Evolutionary conservation across 1,140 invertebrate species (phyloP).

Genomic region (Pseudomyrmex cubaensis): DNA sequence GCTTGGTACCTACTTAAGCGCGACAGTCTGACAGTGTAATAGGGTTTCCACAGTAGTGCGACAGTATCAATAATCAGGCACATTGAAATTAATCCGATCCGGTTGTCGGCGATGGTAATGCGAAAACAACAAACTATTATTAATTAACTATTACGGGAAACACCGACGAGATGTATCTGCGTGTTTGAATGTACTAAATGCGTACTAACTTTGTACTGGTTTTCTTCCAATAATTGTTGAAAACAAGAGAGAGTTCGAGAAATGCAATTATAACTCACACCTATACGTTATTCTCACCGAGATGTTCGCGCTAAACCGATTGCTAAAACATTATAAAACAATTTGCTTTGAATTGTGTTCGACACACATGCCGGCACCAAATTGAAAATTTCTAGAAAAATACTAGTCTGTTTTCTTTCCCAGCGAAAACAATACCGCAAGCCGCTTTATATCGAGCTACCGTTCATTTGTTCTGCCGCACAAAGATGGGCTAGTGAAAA

Average conservation of each 20-base stretch:
- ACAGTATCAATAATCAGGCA: slow-evolving; percentile 57
- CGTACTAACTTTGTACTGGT: too few species aligned
- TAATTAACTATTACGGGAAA: background rate
- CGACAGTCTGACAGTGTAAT: slow-evolving; percentile 55
- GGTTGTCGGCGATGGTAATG: slow-evolving; percentile 24
- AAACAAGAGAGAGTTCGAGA: too few species aligned
- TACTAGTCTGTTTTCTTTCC: background rate
- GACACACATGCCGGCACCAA: background rate
- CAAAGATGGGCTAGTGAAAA: background rate
- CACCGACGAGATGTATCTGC: background rate
- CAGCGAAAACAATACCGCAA: background rate
- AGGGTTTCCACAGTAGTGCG: slow-evolving; percentile 48
- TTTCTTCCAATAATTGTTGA: too few species aligned
- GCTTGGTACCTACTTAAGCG: slow-evolving; percentile 51
- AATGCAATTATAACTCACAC: background rate
- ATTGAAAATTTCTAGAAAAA: background rate
- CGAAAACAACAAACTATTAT: slow-evolving; percentile 19
- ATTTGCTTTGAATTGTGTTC: background rate
- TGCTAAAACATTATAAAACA: background rate
- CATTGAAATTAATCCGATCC: slow-evolving; percentile 54
- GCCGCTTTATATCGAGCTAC: background rate
- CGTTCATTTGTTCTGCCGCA: background rate
- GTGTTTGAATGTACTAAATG: background rate
- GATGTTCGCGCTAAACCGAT: background rate
- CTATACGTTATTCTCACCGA: background rate